Evolutionary conservation across 2,113 vertebrate species (phyloP).

Genomic region (Hepsetus odoe): DNA sequence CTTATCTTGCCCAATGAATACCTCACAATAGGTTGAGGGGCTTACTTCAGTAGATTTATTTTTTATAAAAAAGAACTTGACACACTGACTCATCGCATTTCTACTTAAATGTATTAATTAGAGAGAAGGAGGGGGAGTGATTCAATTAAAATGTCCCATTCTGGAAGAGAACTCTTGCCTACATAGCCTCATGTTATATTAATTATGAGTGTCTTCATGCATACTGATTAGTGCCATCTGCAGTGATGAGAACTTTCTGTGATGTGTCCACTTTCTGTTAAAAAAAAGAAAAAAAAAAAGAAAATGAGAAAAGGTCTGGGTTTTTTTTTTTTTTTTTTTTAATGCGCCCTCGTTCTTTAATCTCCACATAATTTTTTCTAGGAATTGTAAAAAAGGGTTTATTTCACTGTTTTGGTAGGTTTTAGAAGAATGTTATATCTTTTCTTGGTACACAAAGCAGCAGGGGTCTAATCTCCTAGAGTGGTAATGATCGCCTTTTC

Average conservation of each 20-base stretch:
- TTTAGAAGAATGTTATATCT: conserved; percentile 12
- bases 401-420: conserved; percentile 18
- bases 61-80: background rate
- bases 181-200: conserved; percentile 2
- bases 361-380: background rate
- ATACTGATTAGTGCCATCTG: conserved; percentile 9
- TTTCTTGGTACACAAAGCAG: conserved; percentile 20
- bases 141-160: conserved; percentile 46
- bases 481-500: conserved; percentile 32
- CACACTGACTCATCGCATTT: background rate
- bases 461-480: conserved; percentile 39
- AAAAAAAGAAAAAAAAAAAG: background rate
- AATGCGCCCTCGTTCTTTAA: background rate
- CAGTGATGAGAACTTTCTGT: background rate
- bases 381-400: too few species aligned
- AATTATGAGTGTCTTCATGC: conserved; percentile 19
- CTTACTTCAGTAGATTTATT: too few species aligned
- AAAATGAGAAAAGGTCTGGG: background rate
- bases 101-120: conserved; percentile 33
- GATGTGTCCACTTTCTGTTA: background rate
- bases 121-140: conserved; percentile 5
- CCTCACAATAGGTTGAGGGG: too few species aligned
- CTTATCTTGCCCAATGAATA: too few species aligned
- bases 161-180: conserved; percentile 14
- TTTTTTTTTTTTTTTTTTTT: too few species aligned